These are phyloP conservation scores for Andricus grossulariae DNA, from an alignment of 1,140 invertebrate genomes.

Conservation along the genomic window DNA sequence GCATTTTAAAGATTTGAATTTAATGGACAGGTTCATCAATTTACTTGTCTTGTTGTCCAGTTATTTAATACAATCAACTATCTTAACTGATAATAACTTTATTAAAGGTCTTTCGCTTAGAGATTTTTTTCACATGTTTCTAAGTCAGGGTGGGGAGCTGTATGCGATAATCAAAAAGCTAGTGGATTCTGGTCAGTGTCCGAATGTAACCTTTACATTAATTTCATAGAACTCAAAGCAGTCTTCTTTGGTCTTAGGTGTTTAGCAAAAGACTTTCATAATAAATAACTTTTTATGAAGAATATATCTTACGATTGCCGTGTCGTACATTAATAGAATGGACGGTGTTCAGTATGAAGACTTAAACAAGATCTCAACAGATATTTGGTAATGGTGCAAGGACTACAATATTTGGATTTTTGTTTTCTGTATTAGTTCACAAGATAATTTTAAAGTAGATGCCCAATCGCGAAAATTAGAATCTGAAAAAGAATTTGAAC, in stretches of 20 bases:
- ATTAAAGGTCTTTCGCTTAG: conserved; percentile 50
- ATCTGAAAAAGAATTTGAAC: background rate
- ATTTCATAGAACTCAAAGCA: background rate
- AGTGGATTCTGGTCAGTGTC: background rate
- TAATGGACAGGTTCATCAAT: conserved; percentile 46
- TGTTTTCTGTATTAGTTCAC: too few species aligned
- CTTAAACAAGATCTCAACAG: too few species aligned
- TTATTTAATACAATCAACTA: conserved; percentile 49
- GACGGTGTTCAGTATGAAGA: too few species aligned
- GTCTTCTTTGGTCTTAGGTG: background rate
- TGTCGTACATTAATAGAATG: conserved; percentile 35
- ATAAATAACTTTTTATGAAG: too few species aligned
- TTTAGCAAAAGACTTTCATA: too few species aligned
- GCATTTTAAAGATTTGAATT: too few species aligned
- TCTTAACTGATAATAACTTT: conserved; percentile 54
- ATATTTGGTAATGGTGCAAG: too few species aligned
- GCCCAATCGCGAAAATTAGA: background rate
- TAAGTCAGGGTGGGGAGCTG: too few species aligned
- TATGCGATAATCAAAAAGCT: too few species aligned
- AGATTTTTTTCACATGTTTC: conserved; percentile 43
- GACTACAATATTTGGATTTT: too few species aligned
- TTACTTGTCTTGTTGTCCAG: conserved; percentile 50
- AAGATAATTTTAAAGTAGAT: too few species aligned
- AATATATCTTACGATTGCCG: conserved; percentile 36
- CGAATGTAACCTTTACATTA: background rate